Evolutionary conservation across 2,797 vertebrate genomes (phyloP), one percentile per base, ranked within the genome.

Genomic region (Lemur catta): DNA sequence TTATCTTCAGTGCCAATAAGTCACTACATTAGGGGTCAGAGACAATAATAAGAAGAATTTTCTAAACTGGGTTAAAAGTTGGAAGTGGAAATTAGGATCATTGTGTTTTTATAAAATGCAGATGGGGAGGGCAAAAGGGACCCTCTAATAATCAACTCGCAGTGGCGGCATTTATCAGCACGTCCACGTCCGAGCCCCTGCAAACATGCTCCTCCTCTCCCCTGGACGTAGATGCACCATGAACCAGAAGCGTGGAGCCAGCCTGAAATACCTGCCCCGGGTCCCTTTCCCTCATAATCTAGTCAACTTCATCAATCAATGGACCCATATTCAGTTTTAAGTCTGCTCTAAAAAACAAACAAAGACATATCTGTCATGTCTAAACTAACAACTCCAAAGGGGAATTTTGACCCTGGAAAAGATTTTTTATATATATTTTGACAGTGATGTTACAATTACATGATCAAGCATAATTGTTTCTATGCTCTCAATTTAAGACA

Each of bases 31-130:
- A 87, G 81, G 20, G 2, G 10, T 63, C 86, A 72, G 65, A 92
- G 63, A 84, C 26, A 35, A 55, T 22, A 55, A 57, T 43, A 61
- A 57, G 17, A 61, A 69, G 2, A 6, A 38, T 43, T 59, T 81
- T 92, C 0, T 52, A 75, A 81, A 84, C 3, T 50, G 92, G 1
- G 7, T 67, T 76, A 75, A 91, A 86, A 41, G 9, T 24, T 43
- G 4, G 57, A 79, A 67, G 22, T 63, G 7, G 4, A 67, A 80
- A 75, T 95, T 89, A 57, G 22, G 3, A 48, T 95, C 43, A 55
- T 8, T 67, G 1, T 30, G 28, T 95, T 75, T 86, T 95, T 78
- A 91, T 65, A 84, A 89, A 89, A 86, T 96, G 79, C 6, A 74
- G 4, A 74, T 81, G 30, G 11, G 9, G 35, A 96, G 3, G 1